Evolutionary conservation across 2,113 vertebrate genomes (phyloP).

Genomic region (Hippocampus barbouri): DNA sequence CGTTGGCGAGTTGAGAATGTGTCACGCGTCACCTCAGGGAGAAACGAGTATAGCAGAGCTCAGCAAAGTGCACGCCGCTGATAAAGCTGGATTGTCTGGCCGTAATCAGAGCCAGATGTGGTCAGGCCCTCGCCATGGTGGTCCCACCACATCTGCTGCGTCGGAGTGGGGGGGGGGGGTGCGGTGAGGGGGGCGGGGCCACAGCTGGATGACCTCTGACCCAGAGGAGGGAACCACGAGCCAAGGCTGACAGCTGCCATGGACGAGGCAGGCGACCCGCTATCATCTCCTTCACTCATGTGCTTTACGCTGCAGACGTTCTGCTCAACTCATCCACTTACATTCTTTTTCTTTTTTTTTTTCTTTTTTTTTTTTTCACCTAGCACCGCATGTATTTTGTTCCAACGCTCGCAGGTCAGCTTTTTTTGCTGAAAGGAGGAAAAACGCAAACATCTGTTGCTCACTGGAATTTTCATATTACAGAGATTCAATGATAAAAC

Average conservation of each 20-base stretch:
- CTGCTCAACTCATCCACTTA: conserved; percentile 5
- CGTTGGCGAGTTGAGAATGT: conserved; percentile 66
- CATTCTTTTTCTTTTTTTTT: neutral
- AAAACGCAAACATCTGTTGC: conserved; percentile 24
- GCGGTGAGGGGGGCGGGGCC: conserved; percentile 49
- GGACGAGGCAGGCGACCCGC: conserved; percentile 57
- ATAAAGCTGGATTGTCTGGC: conserved; percentile 76
- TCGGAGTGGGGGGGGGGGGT: conserved; percentile 45
- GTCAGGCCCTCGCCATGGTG: conserved; percentile 68
- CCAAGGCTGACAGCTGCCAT: conserved; percentile 69
- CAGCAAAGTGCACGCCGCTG: conserved; percentile 63
- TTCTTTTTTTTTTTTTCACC: conserved; percentile 1
- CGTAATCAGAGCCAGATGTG: conserved; percentile 77
- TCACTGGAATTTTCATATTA: conserved; percentile 12
- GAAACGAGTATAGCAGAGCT: conserved; percentile 57
- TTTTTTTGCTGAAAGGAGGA: neutral
- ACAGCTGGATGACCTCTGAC: conserved; percentile 77
- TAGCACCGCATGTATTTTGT: neutral
- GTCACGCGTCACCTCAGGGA: conserved; percentile 63
- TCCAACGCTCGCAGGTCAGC: neutral
- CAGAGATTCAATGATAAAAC: conserved; percentile 22
- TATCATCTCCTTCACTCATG: conserved; percentile 54
- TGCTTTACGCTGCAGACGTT: conserved; percentile 46
- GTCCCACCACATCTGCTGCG: conserved; percentile 73
- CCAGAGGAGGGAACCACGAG: conserved; percentile 70